These are phyloP conservation scores for Araneus ventricosus DNA, from an alignment of 1,140 invertebrate species.

Conservation along the genomic window DNA sequence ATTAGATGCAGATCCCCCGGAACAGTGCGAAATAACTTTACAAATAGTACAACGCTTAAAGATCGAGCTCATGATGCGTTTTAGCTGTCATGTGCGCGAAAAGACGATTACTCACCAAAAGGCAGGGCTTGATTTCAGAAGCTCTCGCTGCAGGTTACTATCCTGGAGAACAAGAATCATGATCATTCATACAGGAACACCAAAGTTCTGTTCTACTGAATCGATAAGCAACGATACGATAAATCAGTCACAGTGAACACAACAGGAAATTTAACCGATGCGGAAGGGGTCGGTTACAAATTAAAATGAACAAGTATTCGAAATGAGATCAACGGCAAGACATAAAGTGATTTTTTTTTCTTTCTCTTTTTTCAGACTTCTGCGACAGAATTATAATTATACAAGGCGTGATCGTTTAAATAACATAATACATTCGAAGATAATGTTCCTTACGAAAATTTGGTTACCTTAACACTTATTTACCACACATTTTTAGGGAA, in stretches of 20 bases:
- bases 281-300: neutral
- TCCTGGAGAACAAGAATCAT: neutral
- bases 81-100: neutral
- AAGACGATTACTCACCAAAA: neutral
- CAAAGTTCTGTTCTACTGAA: neutral
- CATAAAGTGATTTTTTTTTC: no score
- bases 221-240: conserved; percentile 7
- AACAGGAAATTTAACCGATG: neutral
- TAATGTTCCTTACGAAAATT: no score
- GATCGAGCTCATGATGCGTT: conserved; percentile 9
- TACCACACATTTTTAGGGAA: no score
- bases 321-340: no score
- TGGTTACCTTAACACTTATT: no score
- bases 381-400: no score
- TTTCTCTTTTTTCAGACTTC: no score
- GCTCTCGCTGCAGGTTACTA: neutral
- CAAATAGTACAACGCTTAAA: neutral
- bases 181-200: conserved; percentile 3
- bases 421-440: no score
- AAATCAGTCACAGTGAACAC: neutral
- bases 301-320: neutral
- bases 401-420: no score
- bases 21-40: neutral
- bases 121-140: neutral
- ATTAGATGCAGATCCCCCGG: neutral